Conservation (phyloP, 1,140 invertebrate species). For the Temnothorax longispinosus region DNA sequence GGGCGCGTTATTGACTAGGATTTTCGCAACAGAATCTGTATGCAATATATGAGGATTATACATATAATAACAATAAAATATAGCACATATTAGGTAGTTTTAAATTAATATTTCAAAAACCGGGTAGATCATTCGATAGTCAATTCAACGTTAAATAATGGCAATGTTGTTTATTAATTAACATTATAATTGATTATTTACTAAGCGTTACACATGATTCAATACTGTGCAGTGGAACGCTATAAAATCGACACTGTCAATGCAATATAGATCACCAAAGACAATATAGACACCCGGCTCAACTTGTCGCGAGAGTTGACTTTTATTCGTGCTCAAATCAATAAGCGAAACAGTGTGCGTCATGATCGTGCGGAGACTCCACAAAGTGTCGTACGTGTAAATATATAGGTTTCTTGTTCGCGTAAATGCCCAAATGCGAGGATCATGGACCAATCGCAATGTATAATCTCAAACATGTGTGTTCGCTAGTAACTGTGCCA, state of each 20-base stretch:
- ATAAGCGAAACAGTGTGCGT: constrained; percentile 17
- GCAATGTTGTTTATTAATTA: constrained; percentile 46
- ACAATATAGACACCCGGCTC: constrained; percentile 6
- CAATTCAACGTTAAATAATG: constrained; percentile 30
- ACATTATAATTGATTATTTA: constrained; percentile 34
- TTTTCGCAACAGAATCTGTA: constrained; percentile 1
- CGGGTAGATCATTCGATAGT: constrained; percentile 36
- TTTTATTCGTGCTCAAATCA: constrained; percentile 37
- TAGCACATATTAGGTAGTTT: constrained; percentile 25
- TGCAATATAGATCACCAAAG: constrained; percentile 1
- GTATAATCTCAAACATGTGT: constrained; percentile 69
- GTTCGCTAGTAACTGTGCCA: constrained; percentile 78
- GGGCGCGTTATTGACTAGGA: background rate
- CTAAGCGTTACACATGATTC: constrained; percentile 17
- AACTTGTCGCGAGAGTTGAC: constrained; percentile 11
- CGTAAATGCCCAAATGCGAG: constrained; percentile 13
- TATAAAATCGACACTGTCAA: constrained; percentile 38
- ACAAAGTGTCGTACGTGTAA: constrained; percentile 16
- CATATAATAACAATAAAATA: constrained; percentile 20
- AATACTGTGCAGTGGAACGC: constrained; percentile 28
- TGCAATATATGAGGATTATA: constrained; percentile 22
- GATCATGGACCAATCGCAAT: constrained; percentile 58
- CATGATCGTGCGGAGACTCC: background rate
- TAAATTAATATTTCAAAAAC: constrained; percentile 12
- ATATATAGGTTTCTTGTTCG: constrained; percentile 4